A percentile compares a stretch with the other conserved stretches of the same genome.
Conservation (phyloP, 1,140 invertebrate genomes). For the Gryllus bimaculatus region DNA sequence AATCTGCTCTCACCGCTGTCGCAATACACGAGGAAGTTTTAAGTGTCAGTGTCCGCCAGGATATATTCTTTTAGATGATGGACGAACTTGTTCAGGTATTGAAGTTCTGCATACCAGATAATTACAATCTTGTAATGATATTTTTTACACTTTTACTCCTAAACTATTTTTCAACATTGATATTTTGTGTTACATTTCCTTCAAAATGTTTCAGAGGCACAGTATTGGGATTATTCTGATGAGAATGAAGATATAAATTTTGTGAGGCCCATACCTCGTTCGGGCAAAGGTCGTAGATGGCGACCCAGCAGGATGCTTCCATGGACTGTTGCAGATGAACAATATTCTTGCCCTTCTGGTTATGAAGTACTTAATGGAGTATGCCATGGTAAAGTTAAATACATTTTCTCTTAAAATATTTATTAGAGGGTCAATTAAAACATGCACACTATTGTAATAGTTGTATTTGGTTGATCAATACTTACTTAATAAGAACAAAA, state of each 20-base stretch:
- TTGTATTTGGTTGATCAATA: not conserved
- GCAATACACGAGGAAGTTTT: constrained; percentile 46
- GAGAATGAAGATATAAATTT: not conserved
- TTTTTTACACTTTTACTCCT: not conserved
- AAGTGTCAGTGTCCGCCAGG: constrained; percentile 45
- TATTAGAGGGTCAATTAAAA: not conserved
- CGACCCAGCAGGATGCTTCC: not conserved
- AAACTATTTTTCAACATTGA: not conserved
- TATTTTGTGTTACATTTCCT: not conserved
- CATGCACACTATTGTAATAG: not conserved
- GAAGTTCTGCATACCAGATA: not conserved
- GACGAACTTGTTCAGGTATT: constrained; percentile 35
- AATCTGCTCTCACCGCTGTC: constrained; percentile 47
- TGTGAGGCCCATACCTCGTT: not conserved
- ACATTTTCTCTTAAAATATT: not conserved
- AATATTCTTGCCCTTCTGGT: constrained; percentile 11
- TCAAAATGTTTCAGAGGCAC: not conserved
- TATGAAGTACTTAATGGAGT: constrained; percentile 11
- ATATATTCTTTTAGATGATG: constrained; percentile 38
- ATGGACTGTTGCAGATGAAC: not conserved
- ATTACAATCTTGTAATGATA: not conserved
- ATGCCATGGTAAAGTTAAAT: constrained; percentile 9
- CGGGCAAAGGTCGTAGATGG: not conserved
- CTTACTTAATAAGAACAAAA: not conserved
- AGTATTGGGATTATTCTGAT: constrained; percentile 5